A percentile compares a stretch with the other conserved stretches of the same genome.
phyloP scores from a whole-genome alignment of 2,888 invertebrate genomes.

The Aphidius colemani region DNA sequence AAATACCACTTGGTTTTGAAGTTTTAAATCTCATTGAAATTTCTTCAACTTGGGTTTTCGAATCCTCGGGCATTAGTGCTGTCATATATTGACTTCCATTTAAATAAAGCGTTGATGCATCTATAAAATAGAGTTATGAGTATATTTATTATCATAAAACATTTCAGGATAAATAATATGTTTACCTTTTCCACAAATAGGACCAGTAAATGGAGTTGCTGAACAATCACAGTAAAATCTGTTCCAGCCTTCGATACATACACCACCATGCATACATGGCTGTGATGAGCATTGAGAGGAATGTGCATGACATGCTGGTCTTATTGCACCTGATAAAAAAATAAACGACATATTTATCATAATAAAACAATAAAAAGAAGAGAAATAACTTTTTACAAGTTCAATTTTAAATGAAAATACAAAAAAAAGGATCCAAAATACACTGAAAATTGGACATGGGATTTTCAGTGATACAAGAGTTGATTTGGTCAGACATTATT shows the following conservation, averaged over 20 bases:
- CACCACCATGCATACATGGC: constrained; percentile 88
- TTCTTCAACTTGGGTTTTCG: constrained; percentile 86
- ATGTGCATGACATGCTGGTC: constrained; percentile 83
- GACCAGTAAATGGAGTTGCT: constrained; percentile 84
- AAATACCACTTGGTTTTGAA: constrained; percentile 74
- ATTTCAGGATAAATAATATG: not conserved
- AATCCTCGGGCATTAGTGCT: constrained; percentile 74
- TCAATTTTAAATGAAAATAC: too few species aligned
- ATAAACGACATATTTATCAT: not conserved
- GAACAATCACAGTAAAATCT: constrained; percentile 92
- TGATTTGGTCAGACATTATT: not conserved
- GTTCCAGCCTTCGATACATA: constrained; percentile 94
- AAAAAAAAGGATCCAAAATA: too few species aligned
- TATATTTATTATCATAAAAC: not conserved
- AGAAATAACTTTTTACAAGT: too few species aligned
- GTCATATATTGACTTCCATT: constrained; percentile 89
- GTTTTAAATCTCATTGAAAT: constrained; percentile 85
- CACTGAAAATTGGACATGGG: too few species aligned
- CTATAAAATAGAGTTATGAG: constrained; percentile 58
- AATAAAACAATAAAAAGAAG: too few species aligned
- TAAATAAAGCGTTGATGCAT: constrained; percentile 83
- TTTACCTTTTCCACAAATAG: constrained; percentile 85
- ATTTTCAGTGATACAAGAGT: not conserved
- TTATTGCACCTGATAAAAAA: constrained; percentile 74
- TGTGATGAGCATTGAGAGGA: constrained; percentile 80